Evolutionary conservation across 2,113 vertebrate genomes (phyloP), one percentile per base, ranked within the genome.

Genomic region (Empidonax traillii): DNA sequence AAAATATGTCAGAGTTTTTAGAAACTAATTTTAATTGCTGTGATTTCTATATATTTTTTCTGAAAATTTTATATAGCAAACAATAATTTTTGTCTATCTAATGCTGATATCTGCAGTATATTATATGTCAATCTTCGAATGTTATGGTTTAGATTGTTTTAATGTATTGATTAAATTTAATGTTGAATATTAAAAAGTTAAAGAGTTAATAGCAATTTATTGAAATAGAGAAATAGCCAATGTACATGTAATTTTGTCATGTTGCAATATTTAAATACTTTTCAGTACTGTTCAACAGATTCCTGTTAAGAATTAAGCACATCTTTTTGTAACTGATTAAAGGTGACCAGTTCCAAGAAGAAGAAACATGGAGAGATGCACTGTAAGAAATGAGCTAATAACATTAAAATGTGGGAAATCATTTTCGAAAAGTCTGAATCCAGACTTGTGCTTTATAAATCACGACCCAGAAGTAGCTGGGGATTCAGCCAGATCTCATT

Each of bases 401-500:
- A 90, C 80, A 85, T 22, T 90, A 88, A 90, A 94, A 92, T 91
- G 92, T 95, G 43, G 95, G 88, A 96, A 96, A 96, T 74, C 1
- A 94, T 87, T 97, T 96, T 37, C 7, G 0, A 87, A 63, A 95
- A 62, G 75, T 91, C 94, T 95, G 91, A 75, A 67, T 95, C 49
- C 92, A 39, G 8, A 46, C 35, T 94, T 66, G 67, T 91, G 89
- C 90, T 96, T 96, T 96, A 96, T 97, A 96, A 93, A 96, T 97
- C 90, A 97, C 24, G 33, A 53, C 41, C 21, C 28, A 95, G 53
- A 86, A 89, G 39, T 65, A 89, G 73, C 78, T 96, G 53, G 82
- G 87, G 73, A 92, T 79, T 94, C 90, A 97, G 97, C 88, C 96
- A 97, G 95, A 79, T 89, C 62, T 87, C 66, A 95, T 97, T 97